phyloP scores from a whole-genome alignment of 1,140 invertebrate species.

The Lerema accius region DNA sequence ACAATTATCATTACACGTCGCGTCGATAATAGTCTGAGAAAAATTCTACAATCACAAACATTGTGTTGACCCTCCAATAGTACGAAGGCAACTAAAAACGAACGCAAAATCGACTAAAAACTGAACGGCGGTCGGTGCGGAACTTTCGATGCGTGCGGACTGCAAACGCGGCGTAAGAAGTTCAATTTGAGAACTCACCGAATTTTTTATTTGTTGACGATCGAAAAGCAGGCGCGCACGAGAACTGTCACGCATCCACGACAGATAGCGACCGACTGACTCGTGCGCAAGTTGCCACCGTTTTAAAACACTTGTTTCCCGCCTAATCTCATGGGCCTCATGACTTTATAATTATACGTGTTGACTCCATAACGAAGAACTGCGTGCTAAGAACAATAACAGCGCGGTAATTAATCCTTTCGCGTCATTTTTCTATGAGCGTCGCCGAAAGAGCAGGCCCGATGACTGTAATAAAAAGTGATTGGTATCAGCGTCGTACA shows the following conservation, averaged over 20 bases:
- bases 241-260: neutral
- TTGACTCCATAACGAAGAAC: too few species aligned
- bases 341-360: too few species aligned
- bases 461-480: too few species aligned
- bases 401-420: too few species aligned
- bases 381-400: too few species aligned
- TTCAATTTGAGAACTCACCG: slow-evolving; percentile 6
- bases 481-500: too few species aligned
- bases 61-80: too few species aligned
- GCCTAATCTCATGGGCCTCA: too few species aligned
- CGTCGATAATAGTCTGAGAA: neutral
- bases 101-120: neutral
- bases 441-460: too few species aligned
- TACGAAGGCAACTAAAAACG: too few species aligned
- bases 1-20: too few species aligned
- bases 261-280: slow-evolving; percentile 7
- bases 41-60: neutral
- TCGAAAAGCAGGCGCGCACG: neutral
- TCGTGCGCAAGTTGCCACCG: slow-evolving; percentile 7
- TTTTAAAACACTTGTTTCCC: neutral
- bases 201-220: slow-evolving; percentile 12
- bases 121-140: neutral
- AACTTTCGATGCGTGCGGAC: neutral
- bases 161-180: neutral
- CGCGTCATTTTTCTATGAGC: too few species aligned